Conservation (phyloP, 1,140 invertebrate genomes). For the Archivesica marissinica region DNA sequence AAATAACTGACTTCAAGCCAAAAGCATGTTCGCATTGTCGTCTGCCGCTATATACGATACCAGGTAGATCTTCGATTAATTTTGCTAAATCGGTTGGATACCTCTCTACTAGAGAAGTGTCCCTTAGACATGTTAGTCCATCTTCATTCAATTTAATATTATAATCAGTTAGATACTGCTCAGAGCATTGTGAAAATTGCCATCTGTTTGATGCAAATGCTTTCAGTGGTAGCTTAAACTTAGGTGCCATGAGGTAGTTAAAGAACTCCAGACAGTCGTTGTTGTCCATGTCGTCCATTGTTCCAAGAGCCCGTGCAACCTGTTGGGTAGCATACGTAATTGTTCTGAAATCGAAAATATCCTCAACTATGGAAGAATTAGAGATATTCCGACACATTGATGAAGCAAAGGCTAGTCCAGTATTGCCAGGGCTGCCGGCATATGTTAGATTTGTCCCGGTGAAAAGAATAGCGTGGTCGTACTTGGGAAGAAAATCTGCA, state of each 20-base stretch:
- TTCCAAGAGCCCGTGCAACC: constrained; percentile 64
- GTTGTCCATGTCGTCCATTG: constrained; percentile 72
- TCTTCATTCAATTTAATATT: constrained; percentile 48
- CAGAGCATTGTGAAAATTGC: constrained; percentile 70
- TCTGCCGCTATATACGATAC: constrained; percentile 45
- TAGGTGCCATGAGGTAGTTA: constrained; percentile 72
- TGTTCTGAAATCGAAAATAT: constrained; percentile 49
- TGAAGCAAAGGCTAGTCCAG: constrained; percentile 50
- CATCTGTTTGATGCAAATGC: constrained; percentile 69
- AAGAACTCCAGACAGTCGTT: constrained; percentile 71
- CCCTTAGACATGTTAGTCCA: constrained; percentile 38
- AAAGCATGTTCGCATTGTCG: constrained; percentile 67
- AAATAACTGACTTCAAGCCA: constrained; percentile 66
- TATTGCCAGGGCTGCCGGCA: constrained; percentile 55
- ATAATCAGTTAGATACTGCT: constrained; percentile 64
- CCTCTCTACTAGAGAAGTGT: background rate
- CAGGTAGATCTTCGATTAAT: constrained; percentile 15
- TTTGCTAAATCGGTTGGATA: background rate
- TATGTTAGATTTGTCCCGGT: constrained; percentile 59
- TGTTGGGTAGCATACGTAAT: constrained; percentile 49
- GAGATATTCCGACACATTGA: constrained; percentile 60
- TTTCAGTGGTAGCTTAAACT: constrained; percentile 62
- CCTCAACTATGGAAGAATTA: constrained; percentile 53
- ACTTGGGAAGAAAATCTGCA: constrained; percentile 28
- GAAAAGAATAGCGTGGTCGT: constrained; percentile 59